These are phyloP conservation scores for Melitaea cinxia DNA, from an alignment of 1,140 invertebrate species.

Conservation along the genomic window DNA sequence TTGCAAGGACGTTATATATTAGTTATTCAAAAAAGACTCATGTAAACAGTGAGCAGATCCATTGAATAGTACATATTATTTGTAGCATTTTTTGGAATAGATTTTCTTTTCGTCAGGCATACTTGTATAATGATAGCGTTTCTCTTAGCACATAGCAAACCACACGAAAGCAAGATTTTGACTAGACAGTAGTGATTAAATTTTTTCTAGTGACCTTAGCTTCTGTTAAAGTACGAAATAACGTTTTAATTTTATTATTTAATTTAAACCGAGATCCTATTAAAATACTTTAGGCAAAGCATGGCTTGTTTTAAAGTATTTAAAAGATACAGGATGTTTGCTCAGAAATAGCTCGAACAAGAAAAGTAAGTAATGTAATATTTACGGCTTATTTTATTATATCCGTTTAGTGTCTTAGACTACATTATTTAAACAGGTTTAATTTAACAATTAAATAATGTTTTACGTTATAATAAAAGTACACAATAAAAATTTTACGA, in stretches of 20 bases:
- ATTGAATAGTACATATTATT: too few species aligned
- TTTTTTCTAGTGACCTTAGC: conserved; percentile 10
- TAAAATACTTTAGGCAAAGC: conserved; percentile 9
- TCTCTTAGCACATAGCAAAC: too few species aligned
- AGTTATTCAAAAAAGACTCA: too few species aligned
- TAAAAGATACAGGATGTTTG: conserved; percentile 2
- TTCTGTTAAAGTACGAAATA: conserved; percentile 3
- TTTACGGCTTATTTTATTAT: not conserved
- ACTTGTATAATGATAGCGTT: too few species aligned
- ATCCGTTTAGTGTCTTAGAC: not conserved
- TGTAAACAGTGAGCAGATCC: too few species aligned
- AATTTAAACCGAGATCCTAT: conserved; percentile 9
- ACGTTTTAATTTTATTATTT: conserved; percentile 2
- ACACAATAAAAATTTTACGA: too few species aligned
- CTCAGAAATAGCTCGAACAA: conserved; percentile 2
- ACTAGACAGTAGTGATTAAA: conserved; percentile 20
- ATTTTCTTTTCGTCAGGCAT: too few species aligned
- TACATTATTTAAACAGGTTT: not conserved
- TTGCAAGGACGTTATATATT: too few species aligned
- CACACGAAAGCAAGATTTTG: conserved; percentile 11
- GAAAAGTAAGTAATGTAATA: not conserved
- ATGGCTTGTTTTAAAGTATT: conserved; percentile 9
- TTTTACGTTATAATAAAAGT: too few species aligned
- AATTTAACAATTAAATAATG: too few species aligned
- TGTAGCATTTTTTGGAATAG: too few species aligned